Evolutionary conservation across 2,797 vertebrate genomes (phyloP).

Genomic region (Hafferia zeledoni): DNA sequence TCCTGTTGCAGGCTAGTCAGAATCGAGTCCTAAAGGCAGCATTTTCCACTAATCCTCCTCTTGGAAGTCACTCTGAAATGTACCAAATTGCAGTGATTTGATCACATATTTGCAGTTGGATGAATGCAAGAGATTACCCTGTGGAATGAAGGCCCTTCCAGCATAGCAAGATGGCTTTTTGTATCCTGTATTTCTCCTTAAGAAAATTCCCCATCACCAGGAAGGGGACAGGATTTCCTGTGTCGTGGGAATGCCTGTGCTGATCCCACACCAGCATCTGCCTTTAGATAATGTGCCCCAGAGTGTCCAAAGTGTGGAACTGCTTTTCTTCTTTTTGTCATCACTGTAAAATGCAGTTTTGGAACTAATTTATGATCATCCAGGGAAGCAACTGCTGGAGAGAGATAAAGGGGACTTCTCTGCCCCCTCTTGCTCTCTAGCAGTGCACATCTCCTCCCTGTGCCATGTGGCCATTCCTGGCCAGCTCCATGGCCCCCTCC

Average conservation of each 20-base stretch:
- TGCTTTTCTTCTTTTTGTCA: neutral
- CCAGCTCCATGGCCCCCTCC: neutral
- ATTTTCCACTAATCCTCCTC: neutral
- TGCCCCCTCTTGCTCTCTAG: neutral
- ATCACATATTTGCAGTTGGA: neutral
- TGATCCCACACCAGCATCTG: neutral
- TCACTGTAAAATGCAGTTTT: neutral
- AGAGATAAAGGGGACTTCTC: neutral
- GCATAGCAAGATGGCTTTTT: neutral
- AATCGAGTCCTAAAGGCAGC: neutral
- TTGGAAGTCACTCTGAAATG: neutral
- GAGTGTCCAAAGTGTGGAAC: neutral
- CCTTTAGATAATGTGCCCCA: neutral
- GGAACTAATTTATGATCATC: neutral
- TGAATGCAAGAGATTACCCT: neutral
- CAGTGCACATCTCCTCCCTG: fast-evolving
- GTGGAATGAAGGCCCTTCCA: neutral
- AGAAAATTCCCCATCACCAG: neutral
- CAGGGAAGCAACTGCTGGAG: neutral
- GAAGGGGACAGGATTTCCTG: neutral
- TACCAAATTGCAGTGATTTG: neutral
- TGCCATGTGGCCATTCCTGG: fast-evolving
- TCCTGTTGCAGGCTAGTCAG: neutral
- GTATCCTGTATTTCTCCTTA: fast-evolving
- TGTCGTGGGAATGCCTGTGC: fast-evolving